Base-by-base conservation (phyloP, 2,888 invertebrate species). In the Ophion ventricosus region DNA sequence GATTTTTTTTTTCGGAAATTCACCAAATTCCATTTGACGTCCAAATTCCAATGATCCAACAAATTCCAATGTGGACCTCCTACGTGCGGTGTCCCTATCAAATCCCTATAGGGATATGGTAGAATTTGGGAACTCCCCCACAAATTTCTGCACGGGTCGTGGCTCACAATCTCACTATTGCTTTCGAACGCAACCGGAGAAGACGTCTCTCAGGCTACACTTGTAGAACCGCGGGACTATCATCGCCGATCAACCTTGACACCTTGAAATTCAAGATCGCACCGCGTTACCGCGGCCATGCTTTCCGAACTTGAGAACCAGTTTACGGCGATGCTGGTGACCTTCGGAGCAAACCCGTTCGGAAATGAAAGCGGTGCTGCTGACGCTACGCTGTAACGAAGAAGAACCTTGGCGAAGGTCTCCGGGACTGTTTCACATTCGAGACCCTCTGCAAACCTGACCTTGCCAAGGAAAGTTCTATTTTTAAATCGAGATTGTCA, bases 401-500 rank as follows among this genome's bases (percentile, higher is more conserved):
- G 54, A 70, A n/a, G 26, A 20, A 26, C 35, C 56, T 70, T 7
- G n/a, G 2, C 49, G 49, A 49, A 56, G 20, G 11, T 20, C 5
- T 23, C n/a, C 56, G n/a, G n/a, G 59, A 59, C 20, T 74, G 40
- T 10, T 49, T 17, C 26, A 57, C 26, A 23, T 56, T 49, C 23
- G 23, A n/a, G 23, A 23, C 14, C 49, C 4, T 49, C 17, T 17
- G 49, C 2, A 25, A 35, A 43, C 8, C 20, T 40, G 23, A 29
- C 70, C 63, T 64, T 11, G 14, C 40, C 17, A 20, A 72, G 43
- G 57, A 82, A 25, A 67, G 64, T 57, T 56, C 70, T 63, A 59
- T 75, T 75, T 72, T 54, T 75, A 54, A 54, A 70, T 14, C 64
- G 40, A 64, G 40, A 63, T 76, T 66, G 72, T 66, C 20, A 49